Evolutionary conservation across 2,888 invertebrate species (phyloP).

Genomic region (Eucriotettix oculatus): DNA sequence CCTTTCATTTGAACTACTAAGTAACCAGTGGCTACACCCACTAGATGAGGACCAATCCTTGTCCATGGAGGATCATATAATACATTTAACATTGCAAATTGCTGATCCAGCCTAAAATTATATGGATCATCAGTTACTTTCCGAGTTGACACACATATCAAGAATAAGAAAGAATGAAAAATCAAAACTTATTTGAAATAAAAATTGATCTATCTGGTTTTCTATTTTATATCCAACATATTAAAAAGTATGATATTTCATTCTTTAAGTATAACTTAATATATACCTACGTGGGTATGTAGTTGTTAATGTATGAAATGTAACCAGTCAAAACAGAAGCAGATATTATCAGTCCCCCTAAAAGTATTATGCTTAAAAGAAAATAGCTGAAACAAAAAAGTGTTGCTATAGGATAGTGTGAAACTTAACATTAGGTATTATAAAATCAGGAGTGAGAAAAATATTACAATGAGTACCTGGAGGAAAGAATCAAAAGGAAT

Average conservation of each 20-base stretch:
- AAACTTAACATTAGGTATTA: too few relatives aligned
- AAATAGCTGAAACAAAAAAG: constrained; percentile 22
- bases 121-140: neutral
- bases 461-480: constrained; percentile 20
- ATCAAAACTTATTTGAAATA: too few relatives aligned
- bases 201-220: too few relatives aligned
- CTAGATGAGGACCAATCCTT: constrained; percentile 31
- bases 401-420: too few relatives aligned
- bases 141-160: neutral
- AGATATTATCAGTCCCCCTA: constrained; percentile 19
- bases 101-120: constrained; percentile 25
- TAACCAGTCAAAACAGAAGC: constrained; percentile 23
- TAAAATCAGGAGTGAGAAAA: too few relatives aligned
- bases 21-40: constrained; percentile 32
- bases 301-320: constrained; percentile 23
- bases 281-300: constrained; percentile 28
- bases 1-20: constrained; percentile 21
- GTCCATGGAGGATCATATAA: constrained; percentile 35
- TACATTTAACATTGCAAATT: constrained; percentile 22
- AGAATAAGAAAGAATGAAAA: neutral
- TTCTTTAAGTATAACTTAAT: too few relatives aligned
- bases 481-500: constrained; percentile 26
- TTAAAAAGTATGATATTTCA: neutral
- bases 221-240: too few relatives aligned
- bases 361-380: constrained; percentile 20